Evolutionary conservation across 2,888 invertebrate genomes (phyloP).

Genomic region (Bembecia ichneumoniformis): DNA sequence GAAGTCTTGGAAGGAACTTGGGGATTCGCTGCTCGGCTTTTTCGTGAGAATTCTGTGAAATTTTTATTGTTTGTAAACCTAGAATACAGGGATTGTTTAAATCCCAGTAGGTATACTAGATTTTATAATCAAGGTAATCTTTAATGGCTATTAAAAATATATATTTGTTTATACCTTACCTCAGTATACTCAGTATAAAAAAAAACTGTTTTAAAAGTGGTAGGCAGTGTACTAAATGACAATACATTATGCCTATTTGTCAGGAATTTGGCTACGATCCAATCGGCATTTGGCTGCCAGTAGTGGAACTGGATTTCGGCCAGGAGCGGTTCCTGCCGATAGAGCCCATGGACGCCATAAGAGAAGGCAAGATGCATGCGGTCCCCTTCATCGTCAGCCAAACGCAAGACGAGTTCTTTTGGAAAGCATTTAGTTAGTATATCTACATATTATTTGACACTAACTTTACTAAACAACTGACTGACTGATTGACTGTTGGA

Average conservation of each 20-base stretch:
- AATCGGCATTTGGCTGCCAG: slow-evolving; percentile 72
- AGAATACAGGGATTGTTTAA: too few relatives aligned
- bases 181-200: too few relatives aligned
- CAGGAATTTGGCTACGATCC: slow-evolving; percentile 72
- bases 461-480: too few relatives aligned
- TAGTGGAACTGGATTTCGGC: slow-evolving; percentile 77
- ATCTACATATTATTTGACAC: background rate
- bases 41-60: slow-evolving; percentile 35
- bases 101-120: too few relatives aligned
- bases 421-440: slow-evolving; percentile 72
- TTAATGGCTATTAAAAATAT: too few relatives aligned
- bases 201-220: too few relatives aligned
- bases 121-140: too few relatives aligned
- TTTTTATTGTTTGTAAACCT: too few relatives aligned
- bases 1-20: slow-evolving; percentile 53
- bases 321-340: slow-evolving; percentile 77
- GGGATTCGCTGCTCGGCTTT: slow-evolving; percentile 54
- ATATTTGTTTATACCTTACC: too few relatives aligned
- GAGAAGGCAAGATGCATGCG: slow-evolving; percentile 69
- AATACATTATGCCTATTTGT: background rate
- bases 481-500: too few relatives aligned
- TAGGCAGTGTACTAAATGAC: too few relatives aligned
- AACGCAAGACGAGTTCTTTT: slow-evolving; percentile 77
- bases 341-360: slow-evolving; percentile 73
- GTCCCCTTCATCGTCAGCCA: slow-evolving; percentile 78